These are phyloP conservation scores for Aphaenogaster ashmeadi DNA, from an alignment of 1,140 invertebrate species.

Conservation along the genomic window DNA sequence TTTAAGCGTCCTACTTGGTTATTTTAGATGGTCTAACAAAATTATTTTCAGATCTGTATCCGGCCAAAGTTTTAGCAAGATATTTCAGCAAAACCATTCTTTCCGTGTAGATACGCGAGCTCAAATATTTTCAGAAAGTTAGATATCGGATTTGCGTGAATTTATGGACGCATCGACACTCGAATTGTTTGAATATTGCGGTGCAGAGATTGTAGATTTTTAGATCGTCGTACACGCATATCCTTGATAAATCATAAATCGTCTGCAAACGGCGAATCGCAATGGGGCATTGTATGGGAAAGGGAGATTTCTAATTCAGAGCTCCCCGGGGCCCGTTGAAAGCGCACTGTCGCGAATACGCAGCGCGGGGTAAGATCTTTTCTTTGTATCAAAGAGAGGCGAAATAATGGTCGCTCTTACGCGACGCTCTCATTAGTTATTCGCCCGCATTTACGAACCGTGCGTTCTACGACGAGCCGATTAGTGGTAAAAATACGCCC, in stretches of 20 bases:
- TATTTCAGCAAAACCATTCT: too few relatives aligned
- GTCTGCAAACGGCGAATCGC: background rate
- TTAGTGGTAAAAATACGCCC: slow-evolving; percentile 39
- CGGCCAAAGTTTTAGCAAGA: too few relatives aligned
- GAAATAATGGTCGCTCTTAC: slow-evolving; percentile 59
- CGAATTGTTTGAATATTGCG: slow-evolving; percentile 5
- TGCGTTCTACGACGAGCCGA: slow-evolving; percentile 29
- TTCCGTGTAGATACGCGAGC: background rate
- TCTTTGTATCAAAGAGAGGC: slow-evolving; percentile 62
- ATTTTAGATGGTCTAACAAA: too few relatives aligned
- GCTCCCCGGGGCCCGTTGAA: background rate
- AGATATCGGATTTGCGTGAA: slow-evolving; percentile 2
- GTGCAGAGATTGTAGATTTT: background rate
- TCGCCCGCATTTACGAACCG: background rate
- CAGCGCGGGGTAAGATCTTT: background rate
- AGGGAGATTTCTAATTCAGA: slow-evolving; percentile 32
- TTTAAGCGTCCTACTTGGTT: too few relatives aligned
- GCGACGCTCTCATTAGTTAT: slow-evolving; percentile 57
- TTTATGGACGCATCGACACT: background rate
- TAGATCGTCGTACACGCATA: background rate
- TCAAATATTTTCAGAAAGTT: background rate
- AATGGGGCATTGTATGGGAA: background rate
- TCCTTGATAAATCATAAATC: slow-evolving; percentile 18
- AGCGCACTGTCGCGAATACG: background rate
- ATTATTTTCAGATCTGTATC: too few relatives aligned